Conservation (phyloP, 1,140 invertebrate genomes). For the Proales similis region DNA sequence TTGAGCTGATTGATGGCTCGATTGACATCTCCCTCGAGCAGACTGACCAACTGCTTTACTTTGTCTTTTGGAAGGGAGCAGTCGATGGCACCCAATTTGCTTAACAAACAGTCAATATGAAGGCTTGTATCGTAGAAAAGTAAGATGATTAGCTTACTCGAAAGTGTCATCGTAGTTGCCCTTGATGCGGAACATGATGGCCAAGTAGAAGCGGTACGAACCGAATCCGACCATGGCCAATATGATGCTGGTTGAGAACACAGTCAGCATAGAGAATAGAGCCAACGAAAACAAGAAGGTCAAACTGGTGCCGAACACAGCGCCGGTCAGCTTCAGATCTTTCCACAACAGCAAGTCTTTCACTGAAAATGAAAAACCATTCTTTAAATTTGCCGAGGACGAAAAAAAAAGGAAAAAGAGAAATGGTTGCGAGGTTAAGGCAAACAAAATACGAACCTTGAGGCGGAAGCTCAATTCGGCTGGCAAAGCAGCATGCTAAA, state of each 20-base stretch:
- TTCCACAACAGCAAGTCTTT: conserved; percentile 93
- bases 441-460: conserved; percentile 24
- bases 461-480: conserved; percentile 10
- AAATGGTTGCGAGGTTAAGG: not conserved
- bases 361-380: conserved; percentile 61
- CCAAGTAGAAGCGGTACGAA: conserved; percentile 89
- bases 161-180: conserved; percentile 95
- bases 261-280: conserved; percentile 87
- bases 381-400: not conserved
- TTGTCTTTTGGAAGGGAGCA: conserved; percentile 75
- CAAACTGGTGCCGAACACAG: conserved; percentile 77
- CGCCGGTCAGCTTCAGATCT: conserved; percentile 82
- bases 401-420: too few relatives aligned
- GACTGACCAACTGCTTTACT: conserved; percentile 72
- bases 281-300: conserved; percentile 79
- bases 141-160: conserved; percentile 64
- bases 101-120: conserved; percentile 52
- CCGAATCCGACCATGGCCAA: conserved; percentile 72
- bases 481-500: conserved; percentile 29
- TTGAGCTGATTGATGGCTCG: conserved; percentile 70
- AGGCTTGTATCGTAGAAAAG: not conserved
- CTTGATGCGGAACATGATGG: conserved; percentile 85
- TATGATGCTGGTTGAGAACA: conserved; percentile 81
- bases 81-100: conserved; percentile 77
- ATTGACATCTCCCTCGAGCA: conserved; percentile 75